These are phyloP conservation scores for Ochlodes sylvanus DNA, from an alignment of 2,888 invertebrate species.

Conservation along the genomic window DNA sequence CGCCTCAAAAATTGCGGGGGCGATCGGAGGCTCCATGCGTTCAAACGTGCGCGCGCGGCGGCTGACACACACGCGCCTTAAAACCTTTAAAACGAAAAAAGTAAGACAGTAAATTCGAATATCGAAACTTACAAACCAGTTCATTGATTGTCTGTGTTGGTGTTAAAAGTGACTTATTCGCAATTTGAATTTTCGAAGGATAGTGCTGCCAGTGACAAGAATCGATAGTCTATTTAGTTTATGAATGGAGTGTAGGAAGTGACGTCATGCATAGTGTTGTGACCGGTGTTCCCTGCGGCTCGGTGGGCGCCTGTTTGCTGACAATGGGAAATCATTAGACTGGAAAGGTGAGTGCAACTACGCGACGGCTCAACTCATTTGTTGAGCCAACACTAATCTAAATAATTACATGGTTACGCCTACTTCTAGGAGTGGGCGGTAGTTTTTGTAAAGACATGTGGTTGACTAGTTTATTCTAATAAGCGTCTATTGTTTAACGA, in stretches of 20 bases:
- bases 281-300: slow-evolving; percentile 63
- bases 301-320: slow-evolving; percentile 71
- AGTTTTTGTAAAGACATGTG: slow-evolving; percentile 29
- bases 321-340: slow-evolving; percentile 81
- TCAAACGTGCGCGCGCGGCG: slow-evolving; percentile 78
- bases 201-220: slow-evolving; percentile 50
- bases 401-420: slow-evolving; percentile 32
- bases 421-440: slow-evolving; percentile 33
- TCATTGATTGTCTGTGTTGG: slow-evolving; percentile 43
- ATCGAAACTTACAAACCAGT: slow-evolving; percentile 43
- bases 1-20: slow-evolving; percentile 80
- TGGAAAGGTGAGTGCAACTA: slow-evolving; percentile 75
- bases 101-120: slow-evolving; percentile 55
- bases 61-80: slow-evolving; percentile 70
- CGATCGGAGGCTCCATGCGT: slow-evolving; percentile 78
- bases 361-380: slow-evolving; percentile 56
- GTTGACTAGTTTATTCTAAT: slow-evolving; percentile 18
- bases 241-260: slow-evolving; percentile 81
- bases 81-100: slow-evolving; percentile 49
- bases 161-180: slow-evolving; percentile 39
- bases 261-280: slow-evolving; percentile 83
- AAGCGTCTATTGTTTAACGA: slow-evolving; percentile 16
- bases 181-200: slow-evolving; percentile 39
- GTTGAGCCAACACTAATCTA: slow-evolving; percentile 55
- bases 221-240: slow-evolving; percentile 66